phyloP scores from a whole-genome alignment of 1,140 invertebrate genomes.

The Drosophila elegans region DNA sequence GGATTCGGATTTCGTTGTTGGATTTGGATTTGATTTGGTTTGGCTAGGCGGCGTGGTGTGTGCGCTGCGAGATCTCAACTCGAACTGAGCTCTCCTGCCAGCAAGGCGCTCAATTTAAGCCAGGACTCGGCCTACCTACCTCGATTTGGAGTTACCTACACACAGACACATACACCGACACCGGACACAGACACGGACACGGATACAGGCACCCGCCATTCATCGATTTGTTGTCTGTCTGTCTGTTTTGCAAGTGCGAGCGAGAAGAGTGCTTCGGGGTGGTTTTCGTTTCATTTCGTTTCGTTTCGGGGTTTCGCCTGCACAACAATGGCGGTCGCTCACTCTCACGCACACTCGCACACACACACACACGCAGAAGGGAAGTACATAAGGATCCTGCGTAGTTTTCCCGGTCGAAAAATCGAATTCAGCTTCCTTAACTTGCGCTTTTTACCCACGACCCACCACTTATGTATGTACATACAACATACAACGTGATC shows the following conservation, averaged over 20 bases:
- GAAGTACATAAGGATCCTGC: slow-evolving; percentile 64
- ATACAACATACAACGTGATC: slow-evolving; percentile 17
- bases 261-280: slow-evolving; percentile 66
- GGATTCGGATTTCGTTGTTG: neutral
- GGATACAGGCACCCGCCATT: slow-evolving; percentile 62
- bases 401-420: slow-evolving; percentile 50
- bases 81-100: slow-evolving; percentile 76
- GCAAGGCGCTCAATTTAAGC: slow-evolving; percentile 66
- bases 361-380: slow-evolving; percentile 7
- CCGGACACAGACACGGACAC: slow-evolving; percentile 8
- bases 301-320: slow-evolving; percentile 1
- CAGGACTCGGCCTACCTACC: slow-evolving; percentile 64
- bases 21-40: neutral
- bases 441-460: slow-evolving; percentile 70
- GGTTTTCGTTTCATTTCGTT: slow-evolving; percentile 38
- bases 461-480: slow-evolving; percentile 40
- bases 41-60: slow-evolving; percentile 40
- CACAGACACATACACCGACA: slow-evolving; percentile 15
- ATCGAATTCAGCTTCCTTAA: slow-evolving; percentile 63
- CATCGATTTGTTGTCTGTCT: slow-evolving; percentile 79
- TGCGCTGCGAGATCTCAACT: slow-evolving; percentile 78
- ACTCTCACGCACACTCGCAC: slow-evolving; percentile 16
- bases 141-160: slow-evolving; percentile 50
- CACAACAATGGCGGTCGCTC: slow-evolving; percentile 66
- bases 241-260: slow-evolving; percentile 55